Evolutionary conservation across 2,797 vertebrate species (phyloP).

Genomic region (Psittacula derbiana): DNA sequence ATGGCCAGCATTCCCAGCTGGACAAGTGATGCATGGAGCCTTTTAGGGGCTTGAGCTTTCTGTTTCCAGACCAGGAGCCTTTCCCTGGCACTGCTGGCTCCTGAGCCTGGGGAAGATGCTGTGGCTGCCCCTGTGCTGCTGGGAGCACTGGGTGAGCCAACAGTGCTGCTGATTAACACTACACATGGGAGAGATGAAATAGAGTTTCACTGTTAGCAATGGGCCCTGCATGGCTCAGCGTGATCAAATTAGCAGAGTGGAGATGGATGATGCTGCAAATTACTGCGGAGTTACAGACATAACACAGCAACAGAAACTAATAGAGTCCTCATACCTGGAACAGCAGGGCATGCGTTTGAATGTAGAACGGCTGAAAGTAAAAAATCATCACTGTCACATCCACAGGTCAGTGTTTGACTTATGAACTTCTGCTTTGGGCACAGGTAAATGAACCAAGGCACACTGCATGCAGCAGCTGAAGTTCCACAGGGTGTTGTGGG

Average conservation of each 20-base stretch:
- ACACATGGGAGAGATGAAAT: neutral
- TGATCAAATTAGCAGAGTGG: constrained; percentile 11
- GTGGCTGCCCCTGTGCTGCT: neutral
- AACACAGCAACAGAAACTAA: neutral
- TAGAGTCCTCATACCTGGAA: neutral
- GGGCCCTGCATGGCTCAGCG: neutral
- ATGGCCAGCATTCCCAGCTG: neutral
- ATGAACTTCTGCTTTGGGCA: neutral
- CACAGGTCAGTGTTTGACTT: constrained; percentile 16
- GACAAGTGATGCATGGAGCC: fast-evolving
- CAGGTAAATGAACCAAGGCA: neutral
- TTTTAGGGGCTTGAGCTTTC: neutral
- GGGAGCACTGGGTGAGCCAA: neutral
- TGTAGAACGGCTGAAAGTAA: constrained; percentile 22
- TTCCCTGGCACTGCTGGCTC: neutral
- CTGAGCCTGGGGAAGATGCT: neutral
- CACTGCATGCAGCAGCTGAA: neutral
- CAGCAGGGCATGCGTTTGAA: constrained; percentile 17
- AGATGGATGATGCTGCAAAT: constrained; percentile 30
- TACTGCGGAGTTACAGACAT: neutral
- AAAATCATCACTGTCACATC: neutral
- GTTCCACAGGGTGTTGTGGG: neutral
- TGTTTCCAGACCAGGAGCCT: fast-evolving
- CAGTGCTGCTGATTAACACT: neutral
- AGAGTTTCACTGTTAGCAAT: neutral